Conservation (phyloP, 2,797 vertebrate genomes). For the Chloroceryle amazona region DNA sequence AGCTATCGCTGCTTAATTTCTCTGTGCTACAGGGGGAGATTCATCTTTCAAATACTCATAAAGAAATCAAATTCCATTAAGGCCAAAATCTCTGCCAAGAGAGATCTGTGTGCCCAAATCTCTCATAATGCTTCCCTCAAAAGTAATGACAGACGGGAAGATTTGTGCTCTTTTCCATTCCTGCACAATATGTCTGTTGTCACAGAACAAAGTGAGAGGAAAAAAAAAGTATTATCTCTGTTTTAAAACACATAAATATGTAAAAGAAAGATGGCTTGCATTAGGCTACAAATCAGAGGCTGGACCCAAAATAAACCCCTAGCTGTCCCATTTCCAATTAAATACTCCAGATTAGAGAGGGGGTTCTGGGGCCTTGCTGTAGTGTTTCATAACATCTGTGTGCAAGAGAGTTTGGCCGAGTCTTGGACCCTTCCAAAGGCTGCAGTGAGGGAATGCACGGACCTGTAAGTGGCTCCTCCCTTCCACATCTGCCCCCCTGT, state of each 20-base stretch:
- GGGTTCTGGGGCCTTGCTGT: not conserved
- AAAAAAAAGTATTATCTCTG: not conserved
- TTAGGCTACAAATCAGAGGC: not conserved
- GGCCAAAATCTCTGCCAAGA: not conserved
- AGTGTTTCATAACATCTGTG: not conserved
- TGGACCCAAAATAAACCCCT: not conserved
- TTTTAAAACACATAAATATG: not conserved
- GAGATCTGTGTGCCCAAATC: not conserved
- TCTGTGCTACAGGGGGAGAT: not conserved
- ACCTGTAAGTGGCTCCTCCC: not conserved
- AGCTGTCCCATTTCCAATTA: not conserved
- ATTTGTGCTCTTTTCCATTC: not conserved
- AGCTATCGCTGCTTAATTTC: not conserved
- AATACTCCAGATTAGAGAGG: not conserved
- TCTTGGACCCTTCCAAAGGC: not conserved
- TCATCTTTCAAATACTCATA: not conserved
- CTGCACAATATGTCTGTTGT: not conserved
- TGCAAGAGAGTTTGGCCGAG: not conserved
- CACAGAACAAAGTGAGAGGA: not conserved
- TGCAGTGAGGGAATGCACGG: not conserved
- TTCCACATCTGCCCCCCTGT: not conserved
- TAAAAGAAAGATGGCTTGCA: not conserved
- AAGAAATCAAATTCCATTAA: slow-evolving; percentile 9
- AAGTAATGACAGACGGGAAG: not conserved
- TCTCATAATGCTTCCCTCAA: slow-evolving; percentile 18